A percentile compares a stretch with the other conserved stretches of the same genome.
Conservation (phyloP, 2,113 vertebrate genomes). For the Xiphias gladius region DNA sequence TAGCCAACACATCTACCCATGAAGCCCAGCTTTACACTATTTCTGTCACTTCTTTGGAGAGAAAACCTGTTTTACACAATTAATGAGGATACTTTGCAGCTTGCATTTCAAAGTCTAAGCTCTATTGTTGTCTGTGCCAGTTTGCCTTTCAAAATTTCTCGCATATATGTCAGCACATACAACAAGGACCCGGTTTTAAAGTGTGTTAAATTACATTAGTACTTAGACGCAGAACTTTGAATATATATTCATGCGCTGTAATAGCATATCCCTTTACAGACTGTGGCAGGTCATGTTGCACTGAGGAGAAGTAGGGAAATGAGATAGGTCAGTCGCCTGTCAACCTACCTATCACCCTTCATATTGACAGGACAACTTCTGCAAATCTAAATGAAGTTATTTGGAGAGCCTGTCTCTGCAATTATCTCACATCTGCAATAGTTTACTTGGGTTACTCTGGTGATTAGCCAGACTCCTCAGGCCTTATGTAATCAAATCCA, state of each 20-base stretch:
- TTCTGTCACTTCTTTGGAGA: slow-evolving; percentile 78
- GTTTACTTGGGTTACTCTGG: slow-evolving; percentile 79
- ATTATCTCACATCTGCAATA: slow-evolving; percentile 83
- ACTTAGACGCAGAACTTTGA: slow-evolving; percentile 26
- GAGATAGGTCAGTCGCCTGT: slow-evolving; percentile 29
- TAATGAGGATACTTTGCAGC: slow-evolving; percentile 79
- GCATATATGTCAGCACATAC: slow-evolving; percentile 38
- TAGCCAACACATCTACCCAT: slow-evolving; percentile 81
- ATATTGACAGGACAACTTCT: slow-evolving; percentile 37
- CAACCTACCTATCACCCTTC: slow-evolving; percentile 31
- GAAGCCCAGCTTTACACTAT: slow-evolving; percentile 79
- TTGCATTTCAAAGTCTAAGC: slow-evolving; percentile 51
- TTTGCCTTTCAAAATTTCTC: slow-evolving; percentile 53
- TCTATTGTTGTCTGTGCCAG: slow-evolving; percentile 49
- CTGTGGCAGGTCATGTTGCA: slow-evolving; percentile 19
- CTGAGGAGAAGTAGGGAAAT: slow-evolving; percentile 6
- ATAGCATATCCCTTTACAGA: slow-evolving; percentile 14
- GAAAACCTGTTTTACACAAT: slow-evolving; percentile 83
- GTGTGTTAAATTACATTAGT: slow-evolving; percentile 52
- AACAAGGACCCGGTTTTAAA: slow-evolving; percentile 48
- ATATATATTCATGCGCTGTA: slow-evolving; percentile 5
- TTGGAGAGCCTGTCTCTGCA: slow-evolving; percentile 65
- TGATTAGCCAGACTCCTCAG: slow-evolving; percentile 79
- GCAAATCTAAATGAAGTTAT: slow-evolving; percentile 73
- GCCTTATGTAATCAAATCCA: slow-evolving; percentile 76